Conservation (phyloP, 2,888 invertebrate genomes). For the Trichogramma evanescens region DNA sequence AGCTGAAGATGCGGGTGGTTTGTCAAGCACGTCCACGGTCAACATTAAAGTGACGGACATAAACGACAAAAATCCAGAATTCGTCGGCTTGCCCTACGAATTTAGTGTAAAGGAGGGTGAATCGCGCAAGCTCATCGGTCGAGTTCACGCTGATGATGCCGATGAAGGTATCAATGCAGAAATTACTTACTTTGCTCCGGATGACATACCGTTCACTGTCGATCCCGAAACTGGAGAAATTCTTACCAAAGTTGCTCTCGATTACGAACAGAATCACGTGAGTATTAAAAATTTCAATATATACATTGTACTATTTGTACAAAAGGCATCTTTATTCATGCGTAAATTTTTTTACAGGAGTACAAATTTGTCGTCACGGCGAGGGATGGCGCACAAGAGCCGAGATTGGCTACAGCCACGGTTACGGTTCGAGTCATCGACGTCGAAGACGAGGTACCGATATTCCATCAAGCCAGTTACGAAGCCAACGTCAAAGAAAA, state of each 20-base stretch:
- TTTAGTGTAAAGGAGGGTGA: constrained; percentile 76
- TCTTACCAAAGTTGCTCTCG: constrained; percentile 64
- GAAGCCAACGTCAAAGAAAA: constrained; percentile 82
- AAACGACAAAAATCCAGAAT: constrained; percentile 87
- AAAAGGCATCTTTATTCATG: neutral
- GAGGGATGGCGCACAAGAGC: constrained; percentile 79
- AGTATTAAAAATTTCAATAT: constrained; percentile 20
- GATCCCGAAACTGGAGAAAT: constrained; percentile 76
- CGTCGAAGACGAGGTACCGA: constrained; percentile 74
- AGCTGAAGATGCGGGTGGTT: constrained; percentile 79
- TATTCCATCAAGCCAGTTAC: constrained; percentile 66
- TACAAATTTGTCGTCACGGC: constrained; percentile 83
- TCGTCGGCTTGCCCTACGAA: constrained; percentile 71
- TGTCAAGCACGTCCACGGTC: constrained; percentile 75
- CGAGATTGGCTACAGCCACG: constrained; percentile 78
- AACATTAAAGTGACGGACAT: constrained; percentile 86
- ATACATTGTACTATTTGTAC: no score
- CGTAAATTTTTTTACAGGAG: constrained; percentile 49
- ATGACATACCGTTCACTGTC: constrained; percentile 71
- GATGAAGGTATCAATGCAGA: constrained; percentile 81
- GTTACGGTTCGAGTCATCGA: constrained; percentile 76
- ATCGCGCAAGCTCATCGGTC: constrained; percentile 55
- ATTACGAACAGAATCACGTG: constrained; percentile 77
- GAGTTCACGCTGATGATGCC: constrained; percentile 76
- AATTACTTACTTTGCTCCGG: constrained; percentile 72